Conservation (phyloP, 2,797 vertebrate genomes). For the Pelochelys cantorii region DNA sequence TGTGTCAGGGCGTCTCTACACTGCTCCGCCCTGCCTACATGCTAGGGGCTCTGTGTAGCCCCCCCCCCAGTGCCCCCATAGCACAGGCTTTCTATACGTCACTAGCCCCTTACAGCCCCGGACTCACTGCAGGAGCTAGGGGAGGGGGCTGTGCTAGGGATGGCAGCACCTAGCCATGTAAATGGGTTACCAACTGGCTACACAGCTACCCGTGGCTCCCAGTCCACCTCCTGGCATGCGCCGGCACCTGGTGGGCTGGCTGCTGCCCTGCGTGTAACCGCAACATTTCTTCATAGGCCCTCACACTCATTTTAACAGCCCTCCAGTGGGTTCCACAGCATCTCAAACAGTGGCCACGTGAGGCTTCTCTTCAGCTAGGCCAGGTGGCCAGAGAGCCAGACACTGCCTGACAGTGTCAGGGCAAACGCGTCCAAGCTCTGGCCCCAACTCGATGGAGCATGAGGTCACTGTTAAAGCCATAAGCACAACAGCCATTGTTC, state of each 20-base stretch:
- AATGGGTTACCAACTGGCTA: no score
- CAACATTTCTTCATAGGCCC: no score
- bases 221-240: no score
- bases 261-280: no score
- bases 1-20: background rate
- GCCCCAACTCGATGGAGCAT: slow-evolving; percentile 62
- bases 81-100: background rate
- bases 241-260: no score
- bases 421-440: slow-evolving; percentile 63
- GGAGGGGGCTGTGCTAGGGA: background rate
- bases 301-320: no score
- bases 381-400: slow-evolving; percentile 8
- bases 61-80: background rate
- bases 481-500: slow-evolving; percentile 9
- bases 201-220: no score
- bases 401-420: slow-evolving; percentile 75
- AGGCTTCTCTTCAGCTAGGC: background rate
- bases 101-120: background rate
- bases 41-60: background rate
- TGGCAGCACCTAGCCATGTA: no score
- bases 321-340: background rate
- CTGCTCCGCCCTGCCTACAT: background rate
- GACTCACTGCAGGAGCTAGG: background rate
- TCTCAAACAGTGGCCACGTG: background rate
- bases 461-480: slow-evolving; percentile 65